Evolutionary conservation across 2,797 vertebrate species (phyloP).

Genomic region (Acrossocheilus fasciatus): DNA sequence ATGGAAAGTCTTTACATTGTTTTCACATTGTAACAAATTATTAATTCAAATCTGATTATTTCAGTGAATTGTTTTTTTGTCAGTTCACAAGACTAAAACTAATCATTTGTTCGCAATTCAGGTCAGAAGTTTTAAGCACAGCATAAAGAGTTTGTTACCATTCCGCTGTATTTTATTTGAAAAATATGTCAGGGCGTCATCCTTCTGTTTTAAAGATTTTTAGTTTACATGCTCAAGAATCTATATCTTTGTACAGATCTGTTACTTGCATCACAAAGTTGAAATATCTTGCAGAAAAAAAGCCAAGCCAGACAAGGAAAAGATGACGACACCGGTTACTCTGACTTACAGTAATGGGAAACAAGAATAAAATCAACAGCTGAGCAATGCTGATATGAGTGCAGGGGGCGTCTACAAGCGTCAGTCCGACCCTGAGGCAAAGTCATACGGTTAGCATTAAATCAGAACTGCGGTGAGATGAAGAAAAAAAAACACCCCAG

Average conservation of each 20-base stretch:
- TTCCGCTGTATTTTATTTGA: neutral
- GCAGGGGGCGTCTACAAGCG: conserved; percentile 68
- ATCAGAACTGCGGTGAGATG: conserved; percentile 66
- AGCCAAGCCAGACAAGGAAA: conserved; percentile 18
- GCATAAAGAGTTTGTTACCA: neutral
- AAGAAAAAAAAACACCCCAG: conserved; percentile 53
- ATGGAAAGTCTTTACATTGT: neutral
- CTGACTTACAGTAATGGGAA: conserved; percentile 36
- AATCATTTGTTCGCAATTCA: neutral
- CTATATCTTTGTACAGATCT: neutral
- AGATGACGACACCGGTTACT: neutral
- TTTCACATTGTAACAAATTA: neutral
- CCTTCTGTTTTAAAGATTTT: neutral
- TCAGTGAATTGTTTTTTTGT: neutral
- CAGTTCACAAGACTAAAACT: neutral
- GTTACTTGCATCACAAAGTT: neutral
- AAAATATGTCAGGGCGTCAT: neutral
- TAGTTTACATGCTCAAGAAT: neutral
- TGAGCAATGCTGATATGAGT: conserved; percentile 74
- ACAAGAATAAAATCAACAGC: conserved; percentile 44
- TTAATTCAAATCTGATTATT: too few species aligned
- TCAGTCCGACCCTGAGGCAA: conserved; percentile 72
- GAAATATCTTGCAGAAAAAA: neutral
- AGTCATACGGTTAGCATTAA: conserved; percentile 63
- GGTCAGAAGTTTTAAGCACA: neutral